Percentiles rank a stretch among this genome's conserved stretches.
phyloP scores from a whole-genome alignment of 2,888 invertebrate genomes.

The Papilio gigon region DNA sequence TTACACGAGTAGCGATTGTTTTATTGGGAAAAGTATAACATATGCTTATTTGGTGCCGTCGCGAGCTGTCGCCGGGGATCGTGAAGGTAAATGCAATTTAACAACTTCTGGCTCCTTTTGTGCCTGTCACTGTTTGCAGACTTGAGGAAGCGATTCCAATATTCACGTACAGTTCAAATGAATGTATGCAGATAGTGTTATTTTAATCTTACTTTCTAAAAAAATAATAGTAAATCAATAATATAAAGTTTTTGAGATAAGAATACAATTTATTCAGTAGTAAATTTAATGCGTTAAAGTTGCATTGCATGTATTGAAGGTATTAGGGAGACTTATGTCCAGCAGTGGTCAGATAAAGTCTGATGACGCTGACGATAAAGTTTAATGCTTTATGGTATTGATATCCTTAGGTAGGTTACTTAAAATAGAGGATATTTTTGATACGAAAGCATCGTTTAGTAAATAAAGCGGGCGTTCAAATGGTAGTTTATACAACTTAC shows the following conservation, averaged over 20 bases:
- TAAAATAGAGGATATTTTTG: too few relatives aligned
- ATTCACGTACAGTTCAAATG: conserved; percentile 9
- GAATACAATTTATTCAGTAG: too few relatives aligned
- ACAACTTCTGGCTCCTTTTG: conserved; percentile 22
- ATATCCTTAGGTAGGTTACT: too few relatives aligned
- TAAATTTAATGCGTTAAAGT: too few relatives aligned
- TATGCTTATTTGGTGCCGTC: conserved; percentile 20
- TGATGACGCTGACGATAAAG: too few relatives aligned
- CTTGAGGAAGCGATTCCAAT: conserved; percentile 2
- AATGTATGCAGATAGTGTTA: background rate
- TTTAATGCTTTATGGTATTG: too few relatives aligned
- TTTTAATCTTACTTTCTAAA: background rate
- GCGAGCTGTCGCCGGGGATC: background rate
- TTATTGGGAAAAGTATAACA: conserved; percentile 19
- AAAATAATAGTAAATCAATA: too few relatives aligned
- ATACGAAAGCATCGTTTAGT: too few relatives aligned
- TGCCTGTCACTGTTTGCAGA: conserved; percentile 22
- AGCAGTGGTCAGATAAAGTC: too few relatives aligned
- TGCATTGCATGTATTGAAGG: too few relatives aligned
- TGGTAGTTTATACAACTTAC: conserved; percentile 2
- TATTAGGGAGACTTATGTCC: too few relatives aligned
- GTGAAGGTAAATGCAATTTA: conserved; percentile 28
- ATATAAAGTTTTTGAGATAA: too few relatives aligned
- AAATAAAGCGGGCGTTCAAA: background rate
- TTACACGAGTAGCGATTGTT: conserved; percentile 26